These are phyloP conservation scores for Ammodytes dubius DNA, from an alignment of 2,113 vertebrate genomes.

Conservation along the genomic window DNA sequence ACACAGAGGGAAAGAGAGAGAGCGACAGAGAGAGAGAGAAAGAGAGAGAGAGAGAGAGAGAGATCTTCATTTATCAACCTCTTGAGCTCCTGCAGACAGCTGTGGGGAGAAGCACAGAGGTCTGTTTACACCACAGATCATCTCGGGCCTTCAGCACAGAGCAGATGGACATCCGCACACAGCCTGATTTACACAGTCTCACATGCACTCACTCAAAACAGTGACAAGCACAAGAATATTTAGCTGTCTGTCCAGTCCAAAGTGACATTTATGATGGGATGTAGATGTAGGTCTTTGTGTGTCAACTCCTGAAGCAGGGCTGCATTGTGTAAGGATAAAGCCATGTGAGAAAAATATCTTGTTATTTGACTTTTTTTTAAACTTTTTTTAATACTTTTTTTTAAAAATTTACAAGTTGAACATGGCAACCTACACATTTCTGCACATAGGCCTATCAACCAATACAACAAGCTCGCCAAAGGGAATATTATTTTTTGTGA, in stretches of 20 bases:
- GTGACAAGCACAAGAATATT: background rate
- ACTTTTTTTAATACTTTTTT: no score
- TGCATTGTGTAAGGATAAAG: background rate
- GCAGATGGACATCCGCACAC: conserved; percentile 56
- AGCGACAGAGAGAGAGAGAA: no score
- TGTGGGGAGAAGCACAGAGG: conserved; percentile 58
- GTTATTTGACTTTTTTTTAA: background rate
- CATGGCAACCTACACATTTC: no score
- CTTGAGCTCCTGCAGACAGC: conserved; percentile 74
- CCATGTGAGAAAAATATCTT: background rate
- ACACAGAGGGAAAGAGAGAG: no score
- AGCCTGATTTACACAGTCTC: conserved; percentile 45
- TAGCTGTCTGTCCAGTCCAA: conserved; percentile 9
- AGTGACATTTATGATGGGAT: conserved; percentile 21
- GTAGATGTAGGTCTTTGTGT: background rate
- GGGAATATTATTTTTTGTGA: no score
- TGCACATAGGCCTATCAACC: no score
- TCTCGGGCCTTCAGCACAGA: conserved; percentile 55
- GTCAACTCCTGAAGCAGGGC: background rate
- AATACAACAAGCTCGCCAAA: no score
- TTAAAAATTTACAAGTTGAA: no score
- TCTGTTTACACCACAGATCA: conserved; percentile 71
- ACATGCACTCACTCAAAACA: conserved; percentile 37
- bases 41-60: conserved; percentile 50
- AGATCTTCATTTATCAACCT: conserved; percentile 77